Evolutionary conservation across 2,888 invertebrate genomes (phyloP), one percentile per base, ranked within the genome.

Genomic region (Axea sp.): DNA sequence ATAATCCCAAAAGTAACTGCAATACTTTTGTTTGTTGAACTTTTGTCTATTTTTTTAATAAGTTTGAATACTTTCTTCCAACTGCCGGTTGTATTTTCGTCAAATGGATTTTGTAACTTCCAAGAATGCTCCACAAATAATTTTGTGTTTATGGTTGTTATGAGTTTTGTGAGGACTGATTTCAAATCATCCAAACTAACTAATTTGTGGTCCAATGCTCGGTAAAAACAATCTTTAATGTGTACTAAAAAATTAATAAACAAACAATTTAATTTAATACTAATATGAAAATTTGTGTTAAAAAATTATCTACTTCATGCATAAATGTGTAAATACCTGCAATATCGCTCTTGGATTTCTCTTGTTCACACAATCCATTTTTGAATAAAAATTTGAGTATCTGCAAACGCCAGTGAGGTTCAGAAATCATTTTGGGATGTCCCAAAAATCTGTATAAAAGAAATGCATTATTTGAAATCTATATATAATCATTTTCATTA

Each of bases 1-100:
- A 94, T 88, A 9, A 92, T 92, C 53, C 93, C 91, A 82, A 95
- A 95, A 3, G 94, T 92, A 17, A 90, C 89, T 31, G 90, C 90
- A 1, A 92, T 88, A 81, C 90, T 89, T 76, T 90, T 89, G 14
- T 89, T 88, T 30, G 89, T 89, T 47, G 75, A 53, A 59, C 88
- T 89, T 69, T 77, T 86, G 73, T 91, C 90, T 49, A 92, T 88
- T 76, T 89, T 90, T 57, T 89, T 84, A 7, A 91, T 89, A 0
- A 90, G 88, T 73, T 87, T 83, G 75, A 90, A 89, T 76, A 93
- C 90, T 84, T 90, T 90, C 57, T 90, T 88, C 93, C 94, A 94
- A 33, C 91, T 90, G 67, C 90, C 89, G 75, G 89, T 88, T 19
- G 90, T 89, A 69, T 91, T 89, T 53, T 90, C 88, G 0, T 90